Evolutionary conservation across 2,113 vertebrate genomes (phyloP).

Genomic region (Leucosticte australis): DNA sequence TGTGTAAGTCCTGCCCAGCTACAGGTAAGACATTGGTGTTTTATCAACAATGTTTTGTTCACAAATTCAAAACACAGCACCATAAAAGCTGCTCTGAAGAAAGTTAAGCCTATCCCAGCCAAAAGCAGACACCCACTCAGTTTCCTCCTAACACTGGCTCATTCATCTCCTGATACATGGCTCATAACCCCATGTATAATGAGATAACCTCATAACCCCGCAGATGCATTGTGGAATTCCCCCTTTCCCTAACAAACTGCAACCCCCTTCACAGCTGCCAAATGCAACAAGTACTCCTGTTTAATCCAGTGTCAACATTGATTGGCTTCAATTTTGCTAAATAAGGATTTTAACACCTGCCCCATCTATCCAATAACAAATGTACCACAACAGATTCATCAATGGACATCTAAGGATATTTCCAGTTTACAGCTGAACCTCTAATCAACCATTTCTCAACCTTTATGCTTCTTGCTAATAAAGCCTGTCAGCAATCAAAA

Average conservation of each 20-base stretch:
- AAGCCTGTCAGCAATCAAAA: background rate
- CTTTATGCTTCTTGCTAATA: background rate
- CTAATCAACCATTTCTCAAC: background rate
- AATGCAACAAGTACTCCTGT: background rate
- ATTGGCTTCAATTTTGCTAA: background rate
- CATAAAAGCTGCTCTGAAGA: background rate
- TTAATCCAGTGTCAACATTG: background rate
- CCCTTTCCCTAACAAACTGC: background rate
- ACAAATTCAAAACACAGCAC: background rate
- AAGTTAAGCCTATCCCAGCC: background rate
- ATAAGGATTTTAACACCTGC: conserved; percentile 19
- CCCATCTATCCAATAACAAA: background rate
- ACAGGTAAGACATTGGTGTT: background rate
- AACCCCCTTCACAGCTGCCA: background rate
- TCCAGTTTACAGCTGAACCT: background rate
- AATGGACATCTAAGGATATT: background rate
- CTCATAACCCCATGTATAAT: background rate
- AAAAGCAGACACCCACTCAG: background rate
- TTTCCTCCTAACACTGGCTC: background rate
- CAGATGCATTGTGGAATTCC: background rate
- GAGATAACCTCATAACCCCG: background rate
- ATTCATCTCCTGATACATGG: background rate
- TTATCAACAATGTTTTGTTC: background rate
- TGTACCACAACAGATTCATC: background rate
- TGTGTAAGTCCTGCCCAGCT: background rate